Conservation (phyloP, 2,888 invertebrate genomes). For the Melinaea menophilus region DNA sequence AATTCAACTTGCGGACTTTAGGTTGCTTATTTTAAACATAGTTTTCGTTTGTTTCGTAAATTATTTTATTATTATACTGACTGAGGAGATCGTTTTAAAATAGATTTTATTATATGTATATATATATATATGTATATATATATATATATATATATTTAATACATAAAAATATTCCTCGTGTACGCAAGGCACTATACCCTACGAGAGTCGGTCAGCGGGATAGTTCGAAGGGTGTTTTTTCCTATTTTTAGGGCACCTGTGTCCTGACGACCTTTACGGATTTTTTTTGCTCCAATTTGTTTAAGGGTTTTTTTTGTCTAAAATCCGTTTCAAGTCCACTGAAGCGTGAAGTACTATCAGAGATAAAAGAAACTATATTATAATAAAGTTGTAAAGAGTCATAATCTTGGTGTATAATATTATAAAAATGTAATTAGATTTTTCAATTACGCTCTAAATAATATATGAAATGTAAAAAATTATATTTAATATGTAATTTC, state of each 20-base stretch:
- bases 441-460: not conserved
- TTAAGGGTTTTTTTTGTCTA: conserved; percentile 29
- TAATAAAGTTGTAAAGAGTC: not conserved
- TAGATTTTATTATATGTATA: too few relatives aligned
- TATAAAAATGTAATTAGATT: not conserved
- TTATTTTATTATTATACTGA: not conserved
- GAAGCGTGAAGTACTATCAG: conserved; percentile 14
- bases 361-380: conserved; percentile 7
- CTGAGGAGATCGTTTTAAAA: not conserved
- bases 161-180: conserved; percentile 15
- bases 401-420: not conserved
- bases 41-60: not conserved
- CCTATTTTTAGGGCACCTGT: conserved; percentile 59
- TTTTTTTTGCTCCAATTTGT: conserved; percentile 35
- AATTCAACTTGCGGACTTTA: conserved; percentile 11
- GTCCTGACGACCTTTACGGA: conserved; percentile 38
- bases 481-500: not conserved
- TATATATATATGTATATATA: too few relatives aligned
- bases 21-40: conserved; percentile 1
- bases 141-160: too few relatives aligned
- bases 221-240: conserved; percentile 57
- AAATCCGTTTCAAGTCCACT: conserved; percentile 19
- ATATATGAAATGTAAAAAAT: not conserved
- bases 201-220: conserved; percentile 40
- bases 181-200: conserved; percentile 35